Conservation (phyloP, 2,888 invertebrate genomes). For the Globia sparganii region DNA sequence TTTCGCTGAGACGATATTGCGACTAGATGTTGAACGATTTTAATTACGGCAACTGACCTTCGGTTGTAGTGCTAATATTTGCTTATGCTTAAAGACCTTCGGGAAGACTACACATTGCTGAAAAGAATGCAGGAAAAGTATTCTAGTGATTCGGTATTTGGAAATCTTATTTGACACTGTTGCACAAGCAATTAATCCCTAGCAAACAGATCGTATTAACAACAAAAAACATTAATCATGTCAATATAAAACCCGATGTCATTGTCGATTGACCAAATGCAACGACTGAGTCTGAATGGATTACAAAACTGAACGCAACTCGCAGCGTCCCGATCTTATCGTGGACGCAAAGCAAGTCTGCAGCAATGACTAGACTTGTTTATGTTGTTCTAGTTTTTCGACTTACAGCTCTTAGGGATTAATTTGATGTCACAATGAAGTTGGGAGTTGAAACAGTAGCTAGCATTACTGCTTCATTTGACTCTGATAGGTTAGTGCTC, state of each 20-base stretch:
- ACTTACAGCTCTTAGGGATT: slow-evolving; percentile 25
- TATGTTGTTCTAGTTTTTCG: slow-evolving; percentile 39
- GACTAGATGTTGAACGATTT: too few relatives aligned
- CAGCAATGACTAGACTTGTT: slow-evolving; percentile 41
- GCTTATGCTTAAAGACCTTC: neutral
- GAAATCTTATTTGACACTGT: neutral
- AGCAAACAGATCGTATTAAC: slow-evolving; percentile 4
- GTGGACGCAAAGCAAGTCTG: slow-evolving; percentile 38
- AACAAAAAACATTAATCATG: slow-evolving; percentile 10
- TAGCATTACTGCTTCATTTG: neutral
- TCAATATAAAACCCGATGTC: slow-evolving; percentile 16
- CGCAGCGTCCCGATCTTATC: slow-evolving; percentile 54
- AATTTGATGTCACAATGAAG: slow-evolving; percentile 28
- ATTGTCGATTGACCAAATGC: slow-evolving; percentile 16
- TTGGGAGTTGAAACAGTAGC: neutral
- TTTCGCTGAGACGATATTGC: too few relatives aligned
- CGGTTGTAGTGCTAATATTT: too few relatives aligned
- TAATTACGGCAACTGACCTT: too few relatives aligned
- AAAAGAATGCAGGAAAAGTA: neutral
- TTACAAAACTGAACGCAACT: slow-evolving; percentile 53
- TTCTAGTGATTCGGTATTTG: neutral
- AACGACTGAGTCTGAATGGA: slow-evolving; percentile 23
- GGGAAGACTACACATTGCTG: neutral
- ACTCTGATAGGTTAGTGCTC: neutral
- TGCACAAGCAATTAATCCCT: neutral